Evolutionary conservation across 2,113 vertebrate species (phyloP), one percentile per base, ranked within the genome.

Genomic region (Pycnonotus jocosus): DNA sequence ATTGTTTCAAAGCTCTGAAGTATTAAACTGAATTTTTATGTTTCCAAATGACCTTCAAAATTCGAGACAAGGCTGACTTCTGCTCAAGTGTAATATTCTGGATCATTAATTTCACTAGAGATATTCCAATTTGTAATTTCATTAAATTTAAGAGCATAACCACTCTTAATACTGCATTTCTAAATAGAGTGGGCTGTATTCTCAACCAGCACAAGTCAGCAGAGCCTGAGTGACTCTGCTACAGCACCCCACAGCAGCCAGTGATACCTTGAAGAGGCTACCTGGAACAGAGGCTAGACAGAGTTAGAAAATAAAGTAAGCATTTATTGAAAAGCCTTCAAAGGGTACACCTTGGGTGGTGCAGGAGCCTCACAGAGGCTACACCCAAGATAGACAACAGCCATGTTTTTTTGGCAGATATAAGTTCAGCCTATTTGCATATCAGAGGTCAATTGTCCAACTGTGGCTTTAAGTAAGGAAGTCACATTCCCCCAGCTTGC

Each of bases 81-180:
- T 96, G 76, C 92, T 96, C 86, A 50, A 93, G 92, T 97, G 84
- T 96, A 98, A 98, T 98, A 98, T 97, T 98, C 98, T 97, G 97
- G 96, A 89, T 97, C 98, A 96, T 98, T 98, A 98, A 98, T 98
- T 98, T 97, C 92, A 96, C 84, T 94, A 92, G 94, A 93, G 88
- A 97, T 96, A 97, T 92, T 97, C 92, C 50, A 38, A 96, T 97
- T 95, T 97, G 92, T 98, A 98, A 97, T 98, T 98, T 98, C 97
- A 98, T 97, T 97, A 97, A 96, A 97, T 97, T 98, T 98, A 94
- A 91, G 91, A 97, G 92, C 88, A 87, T 93, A 96, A 92, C 71
- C 78, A 84, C 93, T 97, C 92, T 96, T 97, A 98, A 97, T 97
- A 94, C 86, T 60, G 12, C 88, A 68, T 96, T 98, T 97, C 97